These are phyloP conservation scores for Suncus etruscus DNA, from an alignment of 2,113 vertebrate species.

Conservation along the genomic window DNA sequence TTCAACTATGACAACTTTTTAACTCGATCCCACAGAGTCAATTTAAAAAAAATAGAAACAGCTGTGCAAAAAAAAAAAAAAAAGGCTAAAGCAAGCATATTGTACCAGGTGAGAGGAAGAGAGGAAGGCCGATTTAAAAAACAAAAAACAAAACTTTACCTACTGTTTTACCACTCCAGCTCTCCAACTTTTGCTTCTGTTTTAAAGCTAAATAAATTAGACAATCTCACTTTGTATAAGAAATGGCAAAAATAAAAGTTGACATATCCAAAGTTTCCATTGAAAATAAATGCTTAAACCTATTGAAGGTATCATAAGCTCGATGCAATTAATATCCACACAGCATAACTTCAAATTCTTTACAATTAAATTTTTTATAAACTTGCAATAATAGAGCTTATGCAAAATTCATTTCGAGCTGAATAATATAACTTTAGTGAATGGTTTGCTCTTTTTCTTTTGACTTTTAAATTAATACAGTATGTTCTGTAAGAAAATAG, in stretches of 20 bases:
- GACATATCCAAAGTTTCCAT: neutral
- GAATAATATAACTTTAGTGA: neutral
- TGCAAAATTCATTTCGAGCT: constrained; percentile 41
- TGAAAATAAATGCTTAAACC: constrained; percentile 10
- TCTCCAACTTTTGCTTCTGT: too few relatives aligned
- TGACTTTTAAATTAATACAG: constrained; percentile 20
- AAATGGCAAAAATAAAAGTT: constrained; percentile 1
- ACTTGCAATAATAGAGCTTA: constrained; percentile 10
- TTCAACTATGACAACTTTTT: too few relatives aligned
- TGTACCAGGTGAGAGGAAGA: too few relatives aligned
- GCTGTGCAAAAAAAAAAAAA: too few relatives aligned
- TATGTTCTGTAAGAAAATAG: constrained; percentile 14
- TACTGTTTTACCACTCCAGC: too few relatives aligned
- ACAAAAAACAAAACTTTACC: too few relatives aligned
- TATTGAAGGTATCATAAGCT: constrained; percentile 1
- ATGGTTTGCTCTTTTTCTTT: neutral
- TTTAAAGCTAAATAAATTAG: neutral
- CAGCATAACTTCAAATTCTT: constrained; percentile 9
- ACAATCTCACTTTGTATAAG: neutral
- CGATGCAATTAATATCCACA: constrained; percentile 38
- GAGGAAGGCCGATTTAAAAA: too few relatives aligned
- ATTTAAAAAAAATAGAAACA: too few relatives aligned
- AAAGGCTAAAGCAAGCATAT: too few relatives aligned
- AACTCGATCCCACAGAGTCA: too few relatives aligned
- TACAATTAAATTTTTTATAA: constrained; percentile 40